These are phyloP conservation scores for Clupea harengus DNA, from an alignment of 2,113 vertebrate species.

Conservation along the genomic window DNA sequence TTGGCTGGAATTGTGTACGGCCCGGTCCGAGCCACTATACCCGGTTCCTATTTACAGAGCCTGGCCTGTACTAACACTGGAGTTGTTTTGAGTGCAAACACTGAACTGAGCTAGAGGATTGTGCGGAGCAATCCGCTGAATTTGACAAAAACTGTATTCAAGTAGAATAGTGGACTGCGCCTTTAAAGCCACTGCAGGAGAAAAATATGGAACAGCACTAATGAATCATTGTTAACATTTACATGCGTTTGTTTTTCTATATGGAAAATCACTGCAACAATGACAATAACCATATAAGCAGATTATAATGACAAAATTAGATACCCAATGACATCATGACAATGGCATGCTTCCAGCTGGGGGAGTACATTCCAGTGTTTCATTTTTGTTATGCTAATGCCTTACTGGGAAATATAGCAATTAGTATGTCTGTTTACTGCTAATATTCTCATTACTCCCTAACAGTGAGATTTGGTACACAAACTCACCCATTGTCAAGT, in stretches of 20 bases:
- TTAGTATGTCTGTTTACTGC: neutral
- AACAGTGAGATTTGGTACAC: neutral
- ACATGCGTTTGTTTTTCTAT: neutral
- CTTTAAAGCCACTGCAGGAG: neutral
- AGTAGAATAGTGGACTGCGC: neutral
- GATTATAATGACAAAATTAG: neutral
- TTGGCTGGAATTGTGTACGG: no score
- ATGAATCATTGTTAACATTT: neutral
- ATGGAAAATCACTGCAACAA: neutral
- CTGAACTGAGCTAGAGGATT: no score
- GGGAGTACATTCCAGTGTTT: neutral
- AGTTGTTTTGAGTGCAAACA: no score
- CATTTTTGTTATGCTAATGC: neutral
- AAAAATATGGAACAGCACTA: neutral
- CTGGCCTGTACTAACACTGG: neutral
- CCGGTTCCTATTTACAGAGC: neutral
- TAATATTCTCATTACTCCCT: neutral
- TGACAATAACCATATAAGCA: neutral
- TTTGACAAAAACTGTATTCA: neutral
- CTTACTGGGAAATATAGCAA: neutral
- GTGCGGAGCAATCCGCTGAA: no score
- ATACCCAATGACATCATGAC: neutral
- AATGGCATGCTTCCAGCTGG: neutral
- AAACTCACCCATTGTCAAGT: neutral
- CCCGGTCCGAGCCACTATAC: neutral